Evolutionary conservation across 2,113 vertebrate genomes (phyloP).

Genomic region (Rhinichthys klamathensis): DNA sequence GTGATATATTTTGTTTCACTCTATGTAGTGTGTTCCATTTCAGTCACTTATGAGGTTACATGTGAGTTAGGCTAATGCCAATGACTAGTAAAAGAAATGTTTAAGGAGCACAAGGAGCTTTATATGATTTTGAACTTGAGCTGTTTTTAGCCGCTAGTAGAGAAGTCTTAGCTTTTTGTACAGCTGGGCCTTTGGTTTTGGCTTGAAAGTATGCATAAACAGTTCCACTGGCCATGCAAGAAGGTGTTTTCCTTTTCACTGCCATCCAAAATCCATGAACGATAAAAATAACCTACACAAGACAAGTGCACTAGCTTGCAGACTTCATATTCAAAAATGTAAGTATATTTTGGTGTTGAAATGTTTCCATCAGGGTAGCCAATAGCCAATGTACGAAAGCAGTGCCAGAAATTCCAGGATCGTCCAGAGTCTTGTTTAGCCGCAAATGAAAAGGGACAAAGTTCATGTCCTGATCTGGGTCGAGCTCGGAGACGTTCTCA

Average conservation of each 20-base stretch:
- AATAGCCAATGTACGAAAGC: slow-evolving; percentile 37
- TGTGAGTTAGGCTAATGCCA: neutral
- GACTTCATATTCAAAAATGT: slow-evolving; percentile 32
- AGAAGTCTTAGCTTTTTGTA: slow-evolving; percentile 42
- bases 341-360: slow-evolving; percentile 43
- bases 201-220: slow-evolving; percentile 57
- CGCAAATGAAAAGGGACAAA: slow-evolving; percentile 17
- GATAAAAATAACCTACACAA: slow-evolving; percentile 44
- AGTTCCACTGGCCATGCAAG: slow-evolving; percentile 47
- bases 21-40: neutral
- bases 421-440: neutral
- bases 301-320: slow-evolving; percentile 49
- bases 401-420: slow-evolving; percentile 44
- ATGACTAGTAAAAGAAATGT: neutral
- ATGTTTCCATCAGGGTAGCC: slow-evolving; percentile 51
- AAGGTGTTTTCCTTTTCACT: slow-evolving; percentile 48
- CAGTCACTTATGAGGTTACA: neutral
- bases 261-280: slow-evolving; percentile 48
- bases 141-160: slow-evolving; percentile 61
- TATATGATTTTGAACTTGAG: slow-evolving; percentile 1
- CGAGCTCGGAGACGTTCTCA: slow-evolving; percentile 17
- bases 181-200: slow-evolving; percentile 55
- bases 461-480: slow-evolving; percentile 13
- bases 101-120: neutral
- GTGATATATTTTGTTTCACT: neutral